Evolutionary conservation across 2,888 invertebrate species (phyloP).

Genomic region (Allygus modestus): DNA sequence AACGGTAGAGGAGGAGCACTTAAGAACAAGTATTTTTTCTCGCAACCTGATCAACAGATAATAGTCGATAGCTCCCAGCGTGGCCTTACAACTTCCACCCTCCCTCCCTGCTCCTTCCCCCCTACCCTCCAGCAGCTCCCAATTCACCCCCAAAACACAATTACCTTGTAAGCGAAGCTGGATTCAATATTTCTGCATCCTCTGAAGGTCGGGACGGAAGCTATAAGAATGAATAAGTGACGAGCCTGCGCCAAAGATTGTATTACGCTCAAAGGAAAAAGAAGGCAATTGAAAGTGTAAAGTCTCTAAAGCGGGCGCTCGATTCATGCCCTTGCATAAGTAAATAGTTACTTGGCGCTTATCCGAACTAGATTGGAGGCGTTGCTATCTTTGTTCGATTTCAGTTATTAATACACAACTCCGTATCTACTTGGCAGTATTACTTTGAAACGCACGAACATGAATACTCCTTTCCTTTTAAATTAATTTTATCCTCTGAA

Average conservation of each 20-base stretch:
- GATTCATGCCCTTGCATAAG: conserved; percentile 50
- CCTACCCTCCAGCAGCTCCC: background rate
- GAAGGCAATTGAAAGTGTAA: conserved; percentile 44
- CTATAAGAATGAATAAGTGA: conserved; percentile 54
- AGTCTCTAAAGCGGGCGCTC: conserved; percentile 19
- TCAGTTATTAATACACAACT: conserved; percentile 29
- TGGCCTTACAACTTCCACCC: background rate
- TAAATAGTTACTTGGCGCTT: conserved; percentile 38
- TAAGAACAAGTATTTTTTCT: no score
- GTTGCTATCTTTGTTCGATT: background rate
- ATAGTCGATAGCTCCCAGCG: no score
- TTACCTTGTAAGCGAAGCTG: background rate
- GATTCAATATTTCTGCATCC: conserved; percentile 20
- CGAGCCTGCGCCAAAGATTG: conserved; percentile 13
- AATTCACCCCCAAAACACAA: conserved; percentile 3
- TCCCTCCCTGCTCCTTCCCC: background rate
- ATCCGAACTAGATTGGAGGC: conserved; percentile 28
- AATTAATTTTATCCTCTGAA: no score
- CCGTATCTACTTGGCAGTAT: background rate
- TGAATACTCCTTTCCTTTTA: no score
- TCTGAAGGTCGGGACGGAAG: conserved; percentile 17
- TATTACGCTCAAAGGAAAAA: conserved; percentile 25
- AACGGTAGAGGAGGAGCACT: no score
- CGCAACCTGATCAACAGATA: no score
- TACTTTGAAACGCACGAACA: no score